Percentiles rank a stretch among this genome's conserved stretches.
These are phyloP conservation scores for Tetrapedia diversipes DNA, from an alignment of 2,888 invertebrate genomes.

Conservation along the genomic window DNA sequence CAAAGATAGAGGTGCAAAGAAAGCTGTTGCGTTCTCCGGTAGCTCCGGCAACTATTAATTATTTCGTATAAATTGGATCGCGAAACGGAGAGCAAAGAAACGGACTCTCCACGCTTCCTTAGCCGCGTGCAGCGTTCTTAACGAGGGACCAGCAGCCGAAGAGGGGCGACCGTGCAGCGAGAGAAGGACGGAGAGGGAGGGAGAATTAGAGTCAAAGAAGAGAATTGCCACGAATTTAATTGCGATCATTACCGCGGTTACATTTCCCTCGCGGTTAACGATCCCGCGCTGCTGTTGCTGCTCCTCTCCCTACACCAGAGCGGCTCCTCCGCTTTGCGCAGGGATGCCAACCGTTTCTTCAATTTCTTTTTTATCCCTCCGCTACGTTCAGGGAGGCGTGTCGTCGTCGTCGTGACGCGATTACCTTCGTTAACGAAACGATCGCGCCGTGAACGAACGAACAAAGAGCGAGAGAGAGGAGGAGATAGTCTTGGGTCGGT, in stretches of 20 bases:
- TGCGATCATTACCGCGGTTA: slow-evolving; percentile 59
- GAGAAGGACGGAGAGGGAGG: not conserved
- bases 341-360: not conserved
- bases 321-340: too few relatives aligned
- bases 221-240: slow-evolving; percentile 59
- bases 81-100: slow-evolving; percentile 16
- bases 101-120: slow-evolving; percentile 35
- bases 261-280: slow-evolving; percentile 52
- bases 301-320: too few relatives aligned
- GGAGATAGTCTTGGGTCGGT: slow-evolving; percentile 22
- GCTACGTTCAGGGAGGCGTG: not conserved
- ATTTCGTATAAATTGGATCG: slow-evolving; percentile 33
- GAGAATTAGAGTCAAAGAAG: slow-evolving; percentile 31
- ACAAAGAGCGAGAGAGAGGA: too few relatives aligned
- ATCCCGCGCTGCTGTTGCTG: too few relatives aligned
- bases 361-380: not conserved
- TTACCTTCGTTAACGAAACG: slow-evolving; percentile 40
- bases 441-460: slow-evolving; percentile 13
- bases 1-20: too few relatives aligned
- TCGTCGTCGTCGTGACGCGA: slow-evolving; percentile 17
- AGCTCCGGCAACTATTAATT: slow-evolving; percentile 19
- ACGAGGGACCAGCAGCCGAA: slow-evolving; percentile 10
- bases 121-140: slow-evolving; percentile 25
- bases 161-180: not conserved
- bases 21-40: not conserved